phyloP scores from a whole-genome alignment of 1,140 invertebrate genomes.

The Diprion similis region DNA sequence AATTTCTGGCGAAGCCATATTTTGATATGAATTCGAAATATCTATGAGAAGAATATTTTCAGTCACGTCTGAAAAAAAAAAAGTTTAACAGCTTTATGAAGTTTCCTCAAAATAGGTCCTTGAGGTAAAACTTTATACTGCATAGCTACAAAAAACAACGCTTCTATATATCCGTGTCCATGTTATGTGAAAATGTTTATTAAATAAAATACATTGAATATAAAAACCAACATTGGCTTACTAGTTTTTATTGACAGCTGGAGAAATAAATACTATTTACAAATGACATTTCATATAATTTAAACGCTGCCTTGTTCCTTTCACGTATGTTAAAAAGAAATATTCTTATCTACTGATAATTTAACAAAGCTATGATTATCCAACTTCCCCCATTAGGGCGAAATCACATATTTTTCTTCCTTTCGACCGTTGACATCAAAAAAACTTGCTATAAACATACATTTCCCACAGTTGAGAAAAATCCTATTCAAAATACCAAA shows the following conservation, averaged over 20 bases:
- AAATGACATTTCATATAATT: constrained; percentile 1
- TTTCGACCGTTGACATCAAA: no score
- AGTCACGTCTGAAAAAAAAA: no score
- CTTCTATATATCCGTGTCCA: not conserved
- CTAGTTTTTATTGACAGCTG: not conserved
- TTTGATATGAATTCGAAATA: no score
- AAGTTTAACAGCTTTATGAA: not conserved
- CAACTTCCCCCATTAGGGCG: no score
- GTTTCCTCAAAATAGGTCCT: not conserved
- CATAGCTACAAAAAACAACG: not conserved
- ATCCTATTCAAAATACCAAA: no score
- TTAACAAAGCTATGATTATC: not conserved
- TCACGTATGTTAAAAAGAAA: not conserved
- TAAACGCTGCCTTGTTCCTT: not conserved
- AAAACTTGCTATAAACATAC: no score
- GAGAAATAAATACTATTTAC: not conserved
- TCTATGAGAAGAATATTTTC: no score
- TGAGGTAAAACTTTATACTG: not conserved
- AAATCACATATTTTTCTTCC: no score
- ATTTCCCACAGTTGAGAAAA: no score
- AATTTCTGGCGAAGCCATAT: no score
- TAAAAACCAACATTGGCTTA: not conserved
- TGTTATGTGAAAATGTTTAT: not conserved
- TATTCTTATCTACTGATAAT: not conserved
- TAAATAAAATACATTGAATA: not conserved